Conservation (phyloP, 2,113 vertebrate species). For the Semnopithecus entellus region DNA sequence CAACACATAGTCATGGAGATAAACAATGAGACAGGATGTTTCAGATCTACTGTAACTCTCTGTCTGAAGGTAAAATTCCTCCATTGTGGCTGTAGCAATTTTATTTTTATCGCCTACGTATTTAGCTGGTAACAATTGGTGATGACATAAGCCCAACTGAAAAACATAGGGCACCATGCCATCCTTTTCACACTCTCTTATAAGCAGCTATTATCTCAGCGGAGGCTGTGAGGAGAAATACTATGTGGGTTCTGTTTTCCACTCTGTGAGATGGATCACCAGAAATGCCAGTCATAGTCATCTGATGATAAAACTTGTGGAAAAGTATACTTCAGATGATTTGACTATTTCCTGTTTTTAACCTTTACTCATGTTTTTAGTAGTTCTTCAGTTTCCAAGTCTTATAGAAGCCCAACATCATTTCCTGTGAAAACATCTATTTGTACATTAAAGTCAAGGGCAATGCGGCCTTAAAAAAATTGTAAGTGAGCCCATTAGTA, state of each 20-base stretch:
- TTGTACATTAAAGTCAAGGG: background rate
- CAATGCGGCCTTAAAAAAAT: background rate
- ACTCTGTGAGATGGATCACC: background rate
- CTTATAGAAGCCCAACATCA: background rate
- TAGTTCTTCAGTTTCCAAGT: background rate
- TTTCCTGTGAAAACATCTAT: background rate
- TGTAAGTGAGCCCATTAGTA: background rate
- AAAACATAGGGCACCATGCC: background rate
- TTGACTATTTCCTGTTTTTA: background rate
- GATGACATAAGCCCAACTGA: background rate
- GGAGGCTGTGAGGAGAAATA: background rate
- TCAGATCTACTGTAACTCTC: background rate
- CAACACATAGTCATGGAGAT: background rate
- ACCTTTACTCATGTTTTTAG: background rate
- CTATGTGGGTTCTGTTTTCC: background rate
- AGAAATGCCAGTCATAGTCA: background rate
- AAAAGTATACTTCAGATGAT: background rate
- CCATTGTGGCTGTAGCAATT: background rate
- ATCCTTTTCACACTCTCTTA: background rate
- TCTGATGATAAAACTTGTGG: background rate
- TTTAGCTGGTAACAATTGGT: background rate
- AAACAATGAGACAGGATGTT: background rate
- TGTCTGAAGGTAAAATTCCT: background rate
- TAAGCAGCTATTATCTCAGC: background rate
- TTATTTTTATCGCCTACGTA: background rate